Percentiles rank a stretch among this genome's conserved stretches.
These are phyloP conservation scores for Myathropa florea DNA, from an alignment of 2,888 invertebrate species.

Conservation along the genomic window DNA sequence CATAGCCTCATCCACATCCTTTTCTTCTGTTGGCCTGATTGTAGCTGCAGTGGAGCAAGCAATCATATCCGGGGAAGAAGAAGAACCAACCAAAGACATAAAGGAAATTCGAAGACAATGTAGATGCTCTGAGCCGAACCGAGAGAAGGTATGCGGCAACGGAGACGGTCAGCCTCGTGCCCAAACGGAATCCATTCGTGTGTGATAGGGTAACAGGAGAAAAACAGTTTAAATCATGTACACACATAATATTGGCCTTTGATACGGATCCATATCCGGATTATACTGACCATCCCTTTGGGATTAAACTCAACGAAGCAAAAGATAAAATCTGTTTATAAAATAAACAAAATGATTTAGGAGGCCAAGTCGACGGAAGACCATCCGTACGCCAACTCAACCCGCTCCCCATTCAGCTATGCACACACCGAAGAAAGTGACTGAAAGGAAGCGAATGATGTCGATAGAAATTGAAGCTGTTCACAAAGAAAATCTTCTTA, in stretches of 20 bases:
- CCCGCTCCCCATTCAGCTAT: background rate
- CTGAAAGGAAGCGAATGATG: conserved; percentile 40
- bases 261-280: conserved; percentile 70
- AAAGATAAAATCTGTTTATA: conserved; percentile 71
- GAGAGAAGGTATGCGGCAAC: conserved; percentile 6
- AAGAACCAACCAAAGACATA: conserved; percentile 50
- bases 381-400: background rate
- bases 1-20: background rate
- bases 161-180: background rate
- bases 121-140: background rate
- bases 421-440: conserved; percentile 20
- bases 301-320: conserved; percentile 69
- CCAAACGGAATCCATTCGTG: conserved; percentile 52
- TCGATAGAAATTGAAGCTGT: conserved; percentile 61
- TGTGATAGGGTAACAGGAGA: conserved; percentile 66
- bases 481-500: conserved; percentile 64
- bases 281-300: conserved; percentile 70
- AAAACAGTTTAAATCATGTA: conserved; percentile 71
- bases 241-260: conserved; percentile 71
- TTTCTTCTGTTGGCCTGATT: conserved; percentile 42
- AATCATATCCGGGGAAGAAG: conserved; percentile 60
- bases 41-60: conserved; percentile 58
- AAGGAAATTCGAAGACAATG: conserved; percentile 70
- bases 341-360: conserved; percentile 71
- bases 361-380: conserved; percentile 44